Conservation (phyloP, 2,113 vertebrate species). For the Axis porcinus region DNA sequence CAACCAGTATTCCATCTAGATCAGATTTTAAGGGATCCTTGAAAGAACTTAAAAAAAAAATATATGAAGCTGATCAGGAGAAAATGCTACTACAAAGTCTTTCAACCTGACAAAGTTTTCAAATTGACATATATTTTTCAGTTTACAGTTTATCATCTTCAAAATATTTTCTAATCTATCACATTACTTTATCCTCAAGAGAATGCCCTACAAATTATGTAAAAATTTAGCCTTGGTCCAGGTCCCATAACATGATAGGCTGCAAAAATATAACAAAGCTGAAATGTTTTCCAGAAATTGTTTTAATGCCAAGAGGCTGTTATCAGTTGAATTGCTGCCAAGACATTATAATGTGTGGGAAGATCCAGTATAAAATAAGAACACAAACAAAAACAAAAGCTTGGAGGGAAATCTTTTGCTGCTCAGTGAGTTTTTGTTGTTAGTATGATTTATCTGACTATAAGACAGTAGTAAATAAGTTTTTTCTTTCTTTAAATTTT, state of each 20-base stretch:
- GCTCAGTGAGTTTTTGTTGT: not conserved
- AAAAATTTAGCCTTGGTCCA: not conserved
- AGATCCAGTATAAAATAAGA: not conserved
- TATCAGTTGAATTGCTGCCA: not conserved
- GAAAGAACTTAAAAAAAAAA: not conserved
- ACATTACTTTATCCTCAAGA: not conserved
- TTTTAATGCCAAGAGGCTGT: not conserved
- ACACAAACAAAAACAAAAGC: conserved; percentile 9
- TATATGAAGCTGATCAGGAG: not conserved
- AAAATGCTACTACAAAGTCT: not conserved
- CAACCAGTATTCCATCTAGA: not conserved
- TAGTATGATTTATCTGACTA: not conserved
- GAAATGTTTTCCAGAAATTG: not conserved
- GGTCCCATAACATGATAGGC: not conserved
- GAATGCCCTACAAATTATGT: not conserved
- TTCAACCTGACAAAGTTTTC: not conserved
- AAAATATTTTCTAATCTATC: not conserved
- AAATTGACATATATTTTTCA: not conserved
- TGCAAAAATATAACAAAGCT: conserved; percentile 1
- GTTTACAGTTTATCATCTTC: not conserved
- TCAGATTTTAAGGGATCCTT: not conserved
- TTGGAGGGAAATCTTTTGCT: not conserved
- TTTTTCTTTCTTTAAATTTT: not conserved
- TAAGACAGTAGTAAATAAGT: not conserved
- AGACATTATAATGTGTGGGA: not conserved